These are phyloP conservation scores for Henricia sp. DNA, from an alignment of 53 echinoderm and acorn worm genomes.

Conservation along the genomic window DNA sequence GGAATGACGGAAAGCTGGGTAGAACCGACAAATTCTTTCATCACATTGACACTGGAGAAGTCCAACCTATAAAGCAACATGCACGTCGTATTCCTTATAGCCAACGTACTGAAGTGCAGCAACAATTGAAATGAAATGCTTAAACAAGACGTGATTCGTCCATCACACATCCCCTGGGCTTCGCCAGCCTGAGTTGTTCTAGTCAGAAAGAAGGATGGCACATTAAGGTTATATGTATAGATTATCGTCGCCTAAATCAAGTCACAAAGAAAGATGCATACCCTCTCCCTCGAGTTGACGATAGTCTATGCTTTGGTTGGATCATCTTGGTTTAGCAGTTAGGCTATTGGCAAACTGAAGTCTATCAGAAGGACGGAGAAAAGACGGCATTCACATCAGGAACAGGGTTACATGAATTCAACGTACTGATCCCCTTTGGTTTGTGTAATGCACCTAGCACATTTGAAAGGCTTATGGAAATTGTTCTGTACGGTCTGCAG, in stretches of 20 bases:
- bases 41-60: conserved; percentile 62
- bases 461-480: conserved; percentile 73
- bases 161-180: conserved; percentile 56
- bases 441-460: conserved; percentile 69
- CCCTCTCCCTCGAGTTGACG: too few relatives aligned
- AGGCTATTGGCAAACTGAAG: conserved; percentile 1
- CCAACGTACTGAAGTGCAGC: conserved; percentile 24
- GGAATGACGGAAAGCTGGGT: conserved; percentile 46
- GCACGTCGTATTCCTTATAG: conserved; percentile 20
- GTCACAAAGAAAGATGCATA: conserved; percentile 65
- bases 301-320: conserved; percentile 38
- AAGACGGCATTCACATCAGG: conserved; percentile 58
- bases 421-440: conserved; percentile 66
- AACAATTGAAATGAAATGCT: conserved; percentile 54
- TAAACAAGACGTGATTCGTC: conserved; percentile 34
- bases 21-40: conserved; percentile 51
- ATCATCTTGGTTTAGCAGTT: not conserved
- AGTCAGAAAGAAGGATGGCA: conserved; percentile 65
- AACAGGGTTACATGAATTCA: conserved; percentile 60
- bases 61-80: conserved; percentile 24
- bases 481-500: conserved; percentile 62
- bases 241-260: conserved; percentile 56
- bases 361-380: not conserved
- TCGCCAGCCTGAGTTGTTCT: conserved; percentile 57
- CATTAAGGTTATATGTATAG: conserved; percentile 54